phyloP scores from a whole-genome alignment of 2,797 vertebrate species.

The Mus minutoides region DNA sequence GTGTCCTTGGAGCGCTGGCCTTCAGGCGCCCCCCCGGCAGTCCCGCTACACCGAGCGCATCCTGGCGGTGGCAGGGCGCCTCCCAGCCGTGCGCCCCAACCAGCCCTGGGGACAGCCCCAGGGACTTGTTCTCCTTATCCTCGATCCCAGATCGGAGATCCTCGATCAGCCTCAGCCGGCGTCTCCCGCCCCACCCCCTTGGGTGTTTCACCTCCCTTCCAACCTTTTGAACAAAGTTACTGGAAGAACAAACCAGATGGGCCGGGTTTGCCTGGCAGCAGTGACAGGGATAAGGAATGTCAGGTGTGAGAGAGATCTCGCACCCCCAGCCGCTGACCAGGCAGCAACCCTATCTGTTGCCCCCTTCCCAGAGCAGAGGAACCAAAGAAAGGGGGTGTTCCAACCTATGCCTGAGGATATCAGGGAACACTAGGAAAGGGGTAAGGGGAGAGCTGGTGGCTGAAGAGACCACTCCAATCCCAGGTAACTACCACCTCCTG shows the following conservation, averaged over 20 bases:
- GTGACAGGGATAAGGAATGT: slow-evolving; percentile 72
- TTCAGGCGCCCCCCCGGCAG: slow-evolving; percentile 83
- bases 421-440: slow-evolving; percentile 44
- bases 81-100: slow-evolving; percentile 61
- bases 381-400: slow-evolving; percentile 71
- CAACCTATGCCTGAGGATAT: slow-evolving; percentile 80
- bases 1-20: slow-evolving; percentile 84
- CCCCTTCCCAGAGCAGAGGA: slow-evolving; percentile 57
- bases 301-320: slow-evolving; percentile 80
- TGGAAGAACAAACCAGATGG: slow-evolving; percentile 71
- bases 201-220: slow-evolving; percentile 57
- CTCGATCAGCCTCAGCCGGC: background rate
- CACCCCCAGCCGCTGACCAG: slow-evolving; percentile 64
- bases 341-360: slow-evolving; percentile 66
- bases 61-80: slow-evolving; percentile 82
- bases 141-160: background rate
- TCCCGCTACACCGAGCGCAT: slow-evolving; percentile 69
- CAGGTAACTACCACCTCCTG: background rate
- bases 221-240: slow-evolving; percentile 86
- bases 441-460: slow-evolving; percentile 71
- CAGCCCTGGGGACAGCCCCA: slow-evolving; percentile 25
- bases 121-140: background rate
- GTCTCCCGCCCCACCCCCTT: slow-evolving; percentile 22
- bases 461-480: slow-evolving; percentile 45
- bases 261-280: slow-evolving; percentile 57